A percentile compares a stretch with the other conserved stretches of the same genome.
phyloP scores from a whole-genome alignment of 2,888 invertebrate genomes.

The Dynastes hyllus region DNA sequence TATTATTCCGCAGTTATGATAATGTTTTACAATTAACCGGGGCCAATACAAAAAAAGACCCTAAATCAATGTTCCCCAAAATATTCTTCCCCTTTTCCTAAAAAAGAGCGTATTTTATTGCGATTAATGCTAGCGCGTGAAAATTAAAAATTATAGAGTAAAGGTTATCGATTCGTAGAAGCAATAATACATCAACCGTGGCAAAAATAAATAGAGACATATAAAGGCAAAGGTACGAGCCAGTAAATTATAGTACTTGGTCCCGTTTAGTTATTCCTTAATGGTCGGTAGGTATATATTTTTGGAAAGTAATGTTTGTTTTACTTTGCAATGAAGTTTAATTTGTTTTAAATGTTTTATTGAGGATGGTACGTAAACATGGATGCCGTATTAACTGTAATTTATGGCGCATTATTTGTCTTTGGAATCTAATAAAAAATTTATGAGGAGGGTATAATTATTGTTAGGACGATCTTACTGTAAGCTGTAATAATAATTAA shows the following conservation, averaged over 20 bases:
- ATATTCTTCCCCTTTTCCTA: not conserved
- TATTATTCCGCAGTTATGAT: conserved; percentile 12
- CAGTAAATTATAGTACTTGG: conserved; percentile 10
- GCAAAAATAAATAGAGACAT: conserved; percentile 29
- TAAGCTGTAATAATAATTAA: too few relatives aligned
- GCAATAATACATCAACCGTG: conserved; percentile 24
- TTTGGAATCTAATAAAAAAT: conserved; percentile 17
- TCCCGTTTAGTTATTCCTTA: conserved; percentile 14
- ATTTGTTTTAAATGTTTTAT: not conserved
- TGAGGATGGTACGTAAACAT: not conserved
- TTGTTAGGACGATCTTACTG: not conserved
- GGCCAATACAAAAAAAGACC: not conserved
- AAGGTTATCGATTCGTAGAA: conserved; percentile 26
- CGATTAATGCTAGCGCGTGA: conserved; percentile 26
- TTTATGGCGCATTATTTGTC: not conserved
- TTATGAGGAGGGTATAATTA: not conserved
- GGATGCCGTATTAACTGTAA: not conserved
- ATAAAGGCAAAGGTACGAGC: not conserved
- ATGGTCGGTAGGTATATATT: conserved; percentile 22
- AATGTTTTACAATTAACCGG: conserved; percentile 11
- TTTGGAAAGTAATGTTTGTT: conserved; percentile 5
- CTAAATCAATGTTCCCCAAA: not conserved
- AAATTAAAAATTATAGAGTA: conserved; percentile 42
- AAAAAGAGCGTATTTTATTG: not conserved
- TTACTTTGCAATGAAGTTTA: not conserved